These are phyloP conservation scores for Argya squamiceps DNA, from an alignment of 2,797 vertebrate genomes.

Conservation along the genomic window DNA sequence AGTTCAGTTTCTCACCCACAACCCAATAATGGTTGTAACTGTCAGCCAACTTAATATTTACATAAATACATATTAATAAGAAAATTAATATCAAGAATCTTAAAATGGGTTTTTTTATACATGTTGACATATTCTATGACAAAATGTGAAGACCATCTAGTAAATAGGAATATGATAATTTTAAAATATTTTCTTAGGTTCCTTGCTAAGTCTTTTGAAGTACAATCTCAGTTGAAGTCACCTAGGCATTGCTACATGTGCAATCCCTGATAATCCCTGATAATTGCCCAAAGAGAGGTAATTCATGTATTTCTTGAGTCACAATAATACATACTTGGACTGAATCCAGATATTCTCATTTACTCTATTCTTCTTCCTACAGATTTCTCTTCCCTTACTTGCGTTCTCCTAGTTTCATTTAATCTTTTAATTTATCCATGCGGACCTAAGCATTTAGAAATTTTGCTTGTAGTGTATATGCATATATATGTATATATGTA, in stretches of 20 bases:
- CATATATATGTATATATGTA: not conserved
- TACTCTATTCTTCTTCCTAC: not conserved
- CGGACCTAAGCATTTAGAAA: not conserved
- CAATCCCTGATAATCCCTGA: not conserved
- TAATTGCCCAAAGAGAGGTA: not conserved
- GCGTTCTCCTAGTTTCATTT: not conserved
- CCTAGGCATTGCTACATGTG: not conserved
- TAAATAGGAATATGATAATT: not conserved
- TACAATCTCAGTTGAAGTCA: not conserved
- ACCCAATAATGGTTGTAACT: not conserved
- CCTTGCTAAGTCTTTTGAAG: not conserved
- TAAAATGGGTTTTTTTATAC: not conserved
- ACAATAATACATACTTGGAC: not conserved
- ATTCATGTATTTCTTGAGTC: not conserved
- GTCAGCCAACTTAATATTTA: not conserved
- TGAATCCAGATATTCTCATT: accelerated
- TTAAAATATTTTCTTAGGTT: not conserved
- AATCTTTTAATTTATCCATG: not conserved
- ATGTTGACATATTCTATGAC: not conserved
- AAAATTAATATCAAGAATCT: not conserved
- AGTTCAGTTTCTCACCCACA: constrained; percentile 10
- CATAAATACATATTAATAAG: not conserved
- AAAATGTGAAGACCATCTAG: not conserved
- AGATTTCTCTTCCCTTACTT: not conserved
- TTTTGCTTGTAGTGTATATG: not conserved